These are phyloP conservation scores for Periphyllus acericola DNA, from an alignment of 2,888 invertebrate genomes.

Conservation along the genomic window DNA sequence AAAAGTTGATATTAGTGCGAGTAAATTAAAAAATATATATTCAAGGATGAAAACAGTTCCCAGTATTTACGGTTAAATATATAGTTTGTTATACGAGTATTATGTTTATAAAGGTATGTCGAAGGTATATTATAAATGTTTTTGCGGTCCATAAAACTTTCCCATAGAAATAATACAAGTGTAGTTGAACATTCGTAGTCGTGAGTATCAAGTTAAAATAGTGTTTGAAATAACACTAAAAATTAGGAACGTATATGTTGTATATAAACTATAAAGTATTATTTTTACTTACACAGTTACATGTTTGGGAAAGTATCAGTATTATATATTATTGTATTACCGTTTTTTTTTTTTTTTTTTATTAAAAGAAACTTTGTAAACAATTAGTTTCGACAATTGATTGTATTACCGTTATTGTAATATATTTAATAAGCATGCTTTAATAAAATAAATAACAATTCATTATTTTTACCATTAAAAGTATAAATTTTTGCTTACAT, in stretches of 20 bases:
- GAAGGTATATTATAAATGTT: neutral
- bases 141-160: conserved; percentile 9
- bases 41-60: conserved; percentile 1
- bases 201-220: neutral
- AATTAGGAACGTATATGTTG: neutral
- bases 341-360: too few species aligned
- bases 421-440: too few species aligned
- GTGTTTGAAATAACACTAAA: neutral
- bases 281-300: neutral
- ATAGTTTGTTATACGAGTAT: conserved; percentile 5
- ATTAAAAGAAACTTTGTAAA: too few species aligned
- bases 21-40: neutral
- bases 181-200: neutral
- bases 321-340: too few species aligned
- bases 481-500: too few species aligned
- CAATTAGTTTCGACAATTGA: too few species aligned
- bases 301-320: neutral
- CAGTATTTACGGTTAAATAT: conserved; percentile 31
- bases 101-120: neutral
- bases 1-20: neutral
- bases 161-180: neutral
- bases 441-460: too few species aligned
- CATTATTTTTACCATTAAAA: too few species aligned
- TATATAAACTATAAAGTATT: neutral
- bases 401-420: too few species aligned